Conservation (phyloP, 2,888 invertebrate genomes). For the Drosophila rubida region DNA sequence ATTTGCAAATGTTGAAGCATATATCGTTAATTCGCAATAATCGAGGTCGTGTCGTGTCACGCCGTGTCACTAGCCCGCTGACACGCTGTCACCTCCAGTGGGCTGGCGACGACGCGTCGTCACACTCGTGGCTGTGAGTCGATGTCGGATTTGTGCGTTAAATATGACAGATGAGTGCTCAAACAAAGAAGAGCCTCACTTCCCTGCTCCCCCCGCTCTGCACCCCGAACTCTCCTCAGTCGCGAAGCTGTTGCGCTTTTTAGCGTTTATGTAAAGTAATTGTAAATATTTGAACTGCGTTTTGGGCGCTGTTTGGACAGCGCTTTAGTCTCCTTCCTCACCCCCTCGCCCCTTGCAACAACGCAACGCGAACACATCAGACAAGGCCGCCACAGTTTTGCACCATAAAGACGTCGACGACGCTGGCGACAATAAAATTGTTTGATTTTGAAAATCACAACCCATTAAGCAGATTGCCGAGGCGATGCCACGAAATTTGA, state of each 20-base stretch:
- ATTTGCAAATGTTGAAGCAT: too few species aligned
- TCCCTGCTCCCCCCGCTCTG: background rate
- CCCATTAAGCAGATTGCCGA: conserved; percentile 63
- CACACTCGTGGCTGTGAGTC: conserved; percentile 16
- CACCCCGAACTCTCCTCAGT: background rate
- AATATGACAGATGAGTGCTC: conserved; percentile 70
- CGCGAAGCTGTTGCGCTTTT: conserved; percentile 46
- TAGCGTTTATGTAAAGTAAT: conserved; percentile 70
- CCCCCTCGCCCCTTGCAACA: background rate
- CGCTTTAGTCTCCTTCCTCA: conserved; percentile 41
- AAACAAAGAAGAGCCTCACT: conserved; percentile 37
- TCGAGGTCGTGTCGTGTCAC: background rate
- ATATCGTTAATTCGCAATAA: background rate
- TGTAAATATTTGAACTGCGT: conserved; percentile 67
- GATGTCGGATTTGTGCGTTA: conserved; percentile 60
- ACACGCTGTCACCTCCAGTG: conserved; percentile 15
- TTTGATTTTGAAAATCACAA: conserved; percentile 73
- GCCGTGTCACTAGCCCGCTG: background rate
- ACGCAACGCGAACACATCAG: conserved; percentile 44
- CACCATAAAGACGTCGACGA: conserved; percentile 46
- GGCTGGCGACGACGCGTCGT: conserved; percentile 22
- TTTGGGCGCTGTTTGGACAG: conserved; percentile 52
- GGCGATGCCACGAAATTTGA: conserved; percentile 19
- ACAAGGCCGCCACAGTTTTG: conserved; percentile 58
- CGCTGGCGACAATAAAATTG: conserved; percentile 71